phyloP scores from a whole-genome alignment of 2,113 vertebrate genomes.

The Aplodontia rufa region DNA sequence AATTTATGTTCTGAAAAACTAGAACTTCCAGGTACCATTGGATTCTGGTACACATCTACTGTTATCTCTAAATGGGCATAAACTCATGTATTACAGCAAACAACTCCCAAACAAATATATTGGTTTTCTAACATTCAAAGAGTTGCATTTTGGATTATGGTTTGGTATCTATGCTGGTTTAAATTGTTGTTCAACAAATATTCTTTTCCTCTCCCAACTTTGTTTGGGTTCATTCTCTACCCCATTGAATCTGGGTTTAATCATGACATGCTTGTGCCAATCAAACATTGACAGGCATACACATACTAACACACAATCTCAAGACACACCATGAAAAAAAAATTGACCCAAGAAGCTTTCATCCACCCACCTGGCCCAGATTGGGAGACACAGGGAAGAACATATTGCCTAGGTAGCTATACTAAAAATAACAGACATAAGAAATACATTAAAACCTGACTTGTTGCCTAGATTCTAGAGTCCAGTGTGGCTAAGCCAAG shows the following conservation, averaged over 20 bases:
- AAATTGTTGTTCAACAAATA: not conserved
- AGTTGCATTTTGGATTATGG: not conserved
- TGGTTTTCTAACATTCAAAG: not conserved
- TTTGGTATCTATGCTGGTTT: not conserved
- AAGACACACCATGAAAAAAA: not conserved
- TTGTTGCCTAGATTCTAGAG: not conserved
- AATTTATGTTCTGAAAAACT: not conserved
- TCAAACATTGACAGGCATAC: not conserved
- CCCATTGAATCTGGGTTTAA: not conserved
- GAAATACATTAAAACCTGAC: not conserved
- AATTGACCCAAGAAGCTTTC: not conserved
- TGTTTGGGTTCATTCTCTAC: not conserved
- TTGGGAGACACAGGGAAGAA: fast-evolving
- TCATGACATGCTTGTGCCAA: not conserved
- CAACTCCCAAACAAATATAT: not conserved
- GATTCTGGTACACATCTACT: not conserved
- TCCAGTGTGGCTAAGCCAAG: not conserved
- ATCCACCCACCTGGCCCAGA: not conserved
- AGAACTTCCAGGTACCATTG: not conserved
- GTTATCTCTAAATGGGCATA: not conserved
- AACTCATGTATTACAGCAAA: not conserved
- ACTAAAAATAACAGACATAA: not conserved
- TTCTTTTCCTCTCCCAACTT: not conserved
- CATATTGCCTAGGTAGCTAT: not conserved
- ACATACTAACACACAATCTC: fast-evolving